Conservation (phyloP, 2,113 vertebrate species). For the Lophotis ruficrista region DNA sequence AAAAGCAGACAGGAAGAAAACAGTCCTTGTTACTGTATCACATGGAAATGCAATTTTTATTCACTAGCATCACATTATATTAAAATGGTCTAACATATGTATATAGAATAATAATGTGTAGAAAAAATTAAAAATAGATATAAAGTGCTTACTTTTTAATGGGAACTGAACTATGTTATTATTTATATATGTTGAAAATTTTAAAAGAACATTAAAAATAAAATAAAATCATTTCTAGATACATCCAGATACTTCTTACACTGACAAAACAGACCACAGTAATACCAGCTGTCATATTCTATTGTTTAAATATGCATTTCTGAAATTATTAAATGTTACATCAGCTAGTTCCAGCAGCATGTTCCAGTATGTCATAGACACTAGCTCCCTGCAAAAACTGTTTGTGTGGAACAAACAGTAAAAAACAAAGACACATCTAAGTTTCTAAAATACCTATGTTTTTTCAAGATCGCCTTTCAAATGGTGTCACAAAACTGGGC, state of each 20-base stretch:
- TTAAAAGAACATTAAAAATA: not conserved
- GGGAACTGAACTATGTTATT: not conserved
- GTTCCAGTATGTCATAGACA: not conserved
- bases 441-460: not conserved
- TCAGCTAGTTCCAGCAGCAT: not conserved
- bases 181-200: not conserved
- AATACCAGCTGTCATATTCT: not conserved
- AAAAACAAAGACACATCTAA: not conserved
- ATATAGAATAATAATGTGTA: not conserved
- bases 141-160: not conserved
- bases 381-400: not conserved
- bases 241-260: not conserved
- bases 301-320: not conserved
- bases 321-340: conserved; percentile 8
- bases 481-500: not conserved
- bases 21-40: not conserved
- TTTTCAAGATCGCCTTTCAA: not conserved
- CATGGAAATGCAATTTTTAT: not conserved
- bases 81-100: not conserved
- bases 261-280: not conserved
- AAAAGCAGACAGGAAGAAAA: not conserved
- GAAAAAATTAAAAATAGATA: not conserved
- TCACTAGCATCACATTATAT: not conserved
- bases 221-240: not conserved
- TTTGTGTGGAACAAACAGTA: not conserved